A percentile compares a stretch with the other conserved stretches of the same genome.
phyloP scores from a whole-genome alignment of 2,888 invertebrate species.

The Cyrtodaria siliqua region DNA sequence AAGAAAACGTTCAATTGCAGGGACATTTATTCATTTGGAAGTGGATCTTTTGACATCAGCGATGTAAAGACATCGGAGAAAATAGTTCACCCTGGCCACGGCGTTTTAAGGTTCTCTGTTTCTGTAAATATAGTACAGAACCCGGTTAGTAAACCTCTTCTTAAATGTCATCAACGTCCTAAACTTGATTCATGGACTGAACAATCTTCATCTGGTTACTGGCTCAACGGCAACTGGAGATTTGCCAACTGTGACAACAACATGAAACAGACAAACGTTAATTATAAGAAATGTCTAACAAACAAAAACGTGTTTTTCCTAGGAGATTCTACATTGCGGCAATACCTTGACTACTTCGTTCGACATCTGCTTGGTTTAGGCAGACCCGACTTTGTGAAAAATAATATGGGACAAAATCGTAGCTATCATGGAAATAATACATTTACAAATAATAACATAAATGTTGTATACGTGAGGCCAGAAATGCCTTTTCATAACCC shows the following conservation, averaged over 20 bases:
- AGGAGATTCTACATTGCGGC: constrained; percentile 52
- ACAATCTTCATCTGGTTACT: constrained; percentile 35
- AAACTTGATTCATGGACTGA: constrained; percentile 31
- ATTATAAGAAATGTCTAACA: constrained; percentile 33
- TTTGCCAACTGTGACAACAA: constrained; percentile 10
- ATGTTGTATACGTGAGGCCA: constrained; percentile 35
- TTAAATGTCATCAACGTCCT: constrained; percentile 9
- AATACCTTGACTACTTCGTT: constrained; percentile 41
- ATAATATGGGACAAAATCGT: no score
- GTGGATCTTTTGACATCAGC: constrained; percentile 8
- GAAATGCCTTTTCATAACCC: constrained; percentile 53
- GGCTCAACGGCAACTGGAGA: constrained; percentile 21
- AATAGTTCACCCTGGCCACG: constrained; percentile 34
- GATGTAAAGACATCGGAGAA: constrained; percentile 12
- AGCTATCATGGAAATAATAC: constrained; percentile 42
- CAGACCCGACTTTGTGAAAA: no score
- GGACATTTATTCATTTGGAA: constrained; percentile 30
- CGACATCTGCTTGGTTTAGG: constrained; percentile 13
- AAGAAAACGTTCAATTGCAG: constrained; percentile 14
- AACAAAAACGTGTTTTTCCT: constrained; percentile 38
- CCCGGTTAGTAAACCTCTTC: neutral
- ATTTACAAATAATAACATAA: constrained; percentile 26
- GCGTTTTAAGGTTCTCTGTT: constrained; percentile 8
- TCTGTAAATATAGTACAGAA: constrained; percentile 5
- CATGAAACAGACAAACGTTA: neutral